A percentile compares a stretch with the other conserved stretches of the same genome.
Conservation (phyloP, 2,113 vertebrate species). For the Hypomesus transpacificus region DNA sequence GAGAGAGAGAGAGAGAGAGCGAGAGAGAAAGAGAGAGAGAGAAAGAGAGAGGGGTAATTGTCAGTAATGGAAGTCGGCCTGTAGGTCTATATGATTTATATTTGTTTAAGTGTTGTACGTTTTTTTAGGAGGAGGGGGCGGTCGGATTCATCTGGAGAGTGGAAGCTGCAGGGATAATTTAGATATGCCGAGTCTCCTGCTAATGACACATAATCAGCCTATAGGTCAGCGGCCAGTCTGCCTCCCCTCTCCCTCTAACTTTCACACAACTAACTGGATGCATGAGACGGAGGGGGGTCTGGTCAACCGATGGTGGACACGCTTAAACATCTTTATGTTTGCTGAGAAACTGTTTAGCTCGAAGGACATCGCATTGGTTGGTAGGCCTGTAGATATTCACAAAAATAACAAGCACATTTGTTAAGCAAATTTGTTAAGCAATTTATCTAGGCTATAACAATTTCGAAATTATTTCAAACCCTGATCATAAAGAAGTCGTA, state of each 20-base stretch:
- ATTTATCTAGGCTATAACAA: too few species aligned
- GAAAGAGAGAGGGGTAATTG: constrained; percentile 13
- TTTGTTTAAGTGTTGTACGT: constrained; percentile 56
- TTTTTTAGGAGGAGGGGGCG: not conserved
- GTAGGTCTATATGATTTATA: constrained; percentile 38
- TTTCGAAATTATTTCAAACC: too few species aligned
- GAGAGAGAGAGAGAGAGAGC: not conserved
- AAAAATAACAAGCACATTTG: too few species aligned
- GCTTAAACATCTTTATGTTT: too few species aligned
- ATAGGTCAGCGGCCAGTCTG: constrained; percentile 76
- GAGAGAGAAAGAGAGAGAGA: not conserved
- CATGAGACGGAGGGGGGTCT: too few species aligned
- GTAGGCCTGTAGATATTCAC: too few species aligned
- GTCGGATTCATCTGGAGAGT: constrained; percentile 75
- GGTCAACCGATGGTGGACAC: too few species aligned
- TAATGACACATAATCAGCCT: constrained; percentile 94
- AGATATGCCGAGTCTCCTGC: constrained; percentile 86
- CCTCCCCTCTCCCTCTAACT: constrained; percentile 66
- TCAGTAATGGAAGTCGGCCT: constrained; percentile 25
- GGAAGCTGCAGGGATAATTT: constrained; percentile 83
- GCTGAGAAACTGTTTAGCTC: too few species aligned
- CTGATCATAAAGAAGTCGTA: too few species aligned
- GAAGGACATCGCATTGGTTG: too few species aligned
- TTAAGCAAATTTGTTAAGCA: too few species aligned
- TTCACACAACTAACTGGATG: constrained; percentile 69